These are phyloP conservation scores for Novumbra hubbsi DNA, from an alignment of 2,797 vertebrate species.

Conservation along the genomic window DNA sequence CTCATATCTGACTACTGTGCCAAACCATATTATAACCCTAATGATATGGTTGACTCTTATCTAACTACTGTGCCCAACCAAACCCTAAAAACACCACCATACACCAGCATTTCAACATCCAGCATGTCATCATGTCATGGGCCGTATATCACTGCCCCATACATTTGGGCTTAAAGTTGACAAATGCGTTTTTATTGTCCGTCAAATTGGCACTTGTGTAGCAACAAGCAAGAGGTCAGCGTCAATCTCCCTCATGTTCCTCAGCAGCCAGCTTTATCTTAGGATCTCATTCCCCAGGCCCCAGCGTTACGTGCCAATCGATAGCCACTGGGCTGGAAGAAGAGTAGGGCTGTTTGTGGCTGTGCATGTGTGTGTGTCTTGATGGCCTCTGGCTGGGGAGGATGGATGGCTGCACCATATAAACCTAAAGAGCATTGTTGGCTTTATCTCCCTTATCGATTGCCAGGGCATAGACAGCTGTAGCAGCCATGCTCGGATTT, in stretches of 20 bases:
- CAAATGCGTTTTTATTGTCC: constrained; percentile 37
- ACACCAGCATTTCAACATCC: constrained; percentile 7
- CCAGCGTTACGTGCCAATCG: constrained; percentile 33
- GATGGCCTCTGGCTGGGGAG: constrained; percentile 9
- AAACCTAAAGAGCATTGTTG: constrained; percentile 9
- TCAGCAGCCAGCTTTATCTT: constrained; percentile 45
- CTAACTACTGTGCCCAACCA: neutral
- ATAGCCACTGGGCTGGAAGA: constrained; percentile 29
- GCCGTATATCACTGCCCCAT: constrained; percentile 8
- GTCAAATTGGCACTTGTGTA: constrained; percentile 33
- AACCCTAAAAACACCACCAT: neutral
- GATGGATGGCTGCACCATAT: neutral
- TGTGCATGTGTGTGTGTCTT: constrained; percentile 8
- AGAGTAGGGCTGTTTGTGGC: constrained; percentile 1
- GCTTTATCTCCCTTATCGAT: neutral
- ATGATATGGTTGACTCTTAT: neutral
- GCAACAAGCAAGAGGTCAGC: constrained; percentile 44
- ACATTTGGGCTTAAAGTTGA: constrained; percentile 32
- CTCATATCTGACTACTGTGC: neutral
- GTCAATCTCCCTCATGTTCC: constrained; percentile 36
- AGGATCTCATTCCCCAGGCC: constrained; percentile 44
- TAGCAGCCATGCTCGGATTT: neutral
- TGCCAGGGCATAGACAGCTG: neutral
- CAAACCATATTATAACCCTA: neutral
- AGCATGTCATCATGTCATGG: constrained; percentile 47